These are phyloP conservation scores for Microhierax caerulescens DNA, from an alignment of 2,797 vertebrate genomes.

Conservation along the genomic window DNA sequence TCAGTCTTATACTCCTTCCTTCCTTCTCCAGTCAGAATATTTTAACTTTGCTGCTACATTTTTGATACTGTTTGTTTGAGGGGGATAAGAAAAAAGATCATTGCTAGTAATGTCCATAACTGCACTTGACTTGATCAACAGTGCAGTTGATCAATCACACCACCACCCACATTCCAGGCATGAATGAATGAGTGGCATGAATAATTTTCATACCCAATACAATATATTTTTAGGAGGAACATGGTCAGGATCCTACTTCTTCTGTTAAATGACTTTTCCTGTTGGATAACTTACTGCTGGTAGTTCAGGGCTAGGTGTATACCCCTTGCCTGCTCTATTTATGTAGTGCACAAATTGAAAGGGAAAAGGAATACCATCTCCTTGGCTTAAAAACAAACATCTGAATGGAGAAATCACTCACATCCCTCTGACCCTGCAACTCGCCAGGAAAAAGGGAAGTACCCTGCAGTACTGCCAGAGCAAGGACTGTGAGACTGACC, in stretches of 20 bases:
- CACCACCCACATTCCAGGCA: not conserved
- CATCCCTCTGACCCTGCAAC: not conserved
- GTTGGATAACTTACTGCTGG: not conserved
- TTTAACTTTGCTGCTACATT: not conserved
- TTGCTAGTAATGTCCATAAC: not conserved
- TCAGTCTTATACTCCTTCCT: accelerated
- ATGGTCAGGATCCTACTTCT: not conserved
- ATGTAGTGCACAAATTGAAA: not conserved
- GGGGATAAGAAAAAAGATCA: not conserved
- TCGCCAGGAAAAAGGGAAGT: not conserved
- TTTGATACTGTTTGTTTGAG: not conserved
- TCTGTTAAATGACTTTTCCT: not conserved
- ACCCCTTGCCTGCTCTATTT: not conserved
- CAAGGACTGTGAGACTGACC: not conserved
- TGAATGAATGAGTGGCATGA: not conserved
- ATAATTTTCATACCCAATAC: not conserved
- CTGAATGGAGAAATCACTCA: not conserved
- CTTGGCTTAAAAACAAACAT: not conserved
- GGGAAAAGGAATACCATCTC: not conserved
- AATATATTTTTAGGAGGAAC: not conserved
- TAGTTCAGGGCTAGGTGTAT: not conserved
- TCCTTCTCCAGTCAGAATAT: not conserved
- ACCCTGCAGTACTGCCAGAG: not conserved
- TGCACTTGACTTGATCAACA: not conserved
- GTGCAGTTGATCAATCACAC: not conserved